Evolutionary conservation across 2,113 vertebrate genomes (phyloP).

Genomic region (Ibidorhyncha struthersii): DNA sequence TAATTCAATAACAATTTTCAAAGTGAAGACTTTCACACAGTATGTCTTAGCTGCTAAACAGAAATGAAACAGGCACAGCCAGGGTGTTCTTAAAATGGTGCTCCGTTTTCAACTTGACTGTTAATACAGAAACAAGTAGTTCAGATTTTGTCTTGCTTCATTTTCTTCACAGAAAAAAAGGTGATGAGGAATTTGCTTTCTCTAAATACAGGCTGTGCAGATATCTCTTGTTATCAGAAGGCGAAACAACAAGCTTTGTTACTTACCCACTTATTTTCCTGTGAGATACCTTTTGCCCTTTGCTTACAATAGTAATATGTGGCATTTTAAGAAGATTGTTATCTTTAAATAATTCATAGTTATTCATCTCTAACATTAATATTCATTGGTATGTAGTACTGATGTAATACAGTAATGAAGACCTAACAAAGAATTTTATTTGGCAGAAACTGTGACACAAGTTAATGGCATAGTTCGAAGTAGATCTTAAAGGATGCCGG

Average conservation of each 20-base stretch:
- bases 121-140: not conserved
- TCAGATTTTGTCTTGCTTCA: not conserved
- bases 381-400: not conserved
- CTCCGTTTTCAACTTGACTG: not conserved
- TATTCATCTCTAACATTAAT: not conserved
- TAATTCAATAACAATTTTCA: not conserved
- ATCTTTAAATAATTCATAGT: not conserved
- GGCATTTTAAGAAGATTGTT: not conserved
- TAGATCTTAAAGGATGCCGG: not conserved
- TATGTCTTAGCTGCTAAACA: not conserved
- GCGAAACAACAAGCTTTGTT: not conserved
- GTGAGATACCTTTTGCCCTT: not conserved
- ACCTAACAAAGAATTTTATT: not conserved
- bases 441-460: not conserved
- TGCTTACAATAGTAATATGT: not conserved
- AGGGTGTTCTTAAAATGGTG: not conserved
- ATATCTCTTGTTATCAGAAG: not conserved
- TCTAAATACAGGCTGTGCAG: not conserved
- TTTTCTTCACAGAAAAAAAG: not conserved
- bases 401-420: not conserved
- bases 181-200: not conserved
- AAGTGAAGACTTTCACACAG: not conserved
- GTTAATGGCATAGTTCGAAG: not conserved
- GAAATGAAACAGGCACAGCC: not conserved
- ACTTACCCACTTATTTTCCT: not conserved